A percentile compares a stretch with the other conserved stretches of the same genome.
phyloP scores from a whole-genome alignment of 2,113 vertebrate species.

The Cichladusa arquata region DNA sequence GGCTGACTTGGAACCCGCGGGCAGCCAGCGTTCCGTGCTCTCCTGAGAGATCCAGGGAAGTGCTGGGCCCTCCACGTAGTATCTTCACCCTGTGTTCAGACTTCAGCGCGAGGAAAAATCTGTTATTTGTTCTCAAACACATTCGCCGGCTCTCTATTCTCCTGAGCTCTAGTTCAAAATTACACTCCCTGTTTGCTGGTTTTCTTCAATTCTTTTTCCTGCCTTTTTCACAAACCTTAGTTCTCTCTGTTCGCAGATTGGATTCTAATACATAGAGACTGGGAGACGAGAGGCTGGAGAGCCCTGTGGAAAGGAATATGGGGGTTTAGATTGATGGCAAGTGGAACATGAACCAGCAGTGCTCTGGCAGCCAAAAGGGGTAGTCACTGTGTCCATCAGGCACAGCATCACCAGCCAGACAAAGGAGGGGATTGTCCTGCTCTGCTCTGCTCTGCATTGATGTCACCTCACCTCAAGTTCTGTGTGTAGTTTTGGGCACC shows the following conservation, averaged over 20 bases:
- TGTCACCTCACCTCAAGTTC: not conserved
- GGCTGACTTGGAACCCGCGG: too few relatives aligned
- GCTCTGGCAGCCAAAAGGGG: not conserved
- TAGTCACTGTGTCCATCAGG: not conserved
- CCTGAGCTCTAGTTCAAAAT: not conserved
- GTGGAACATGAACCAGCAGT: not conserved
- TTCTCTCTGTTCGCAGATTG: not conserved
- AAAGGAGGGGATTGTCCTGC: not conserved
- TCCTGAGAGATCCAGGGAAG: not conserved
- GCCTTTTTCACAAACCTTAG: not conserved
- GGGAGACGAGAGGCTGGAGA: not conserved
- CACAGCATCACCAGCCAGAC: rapidly evolving
- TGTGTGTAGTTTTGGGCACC: not conserved
- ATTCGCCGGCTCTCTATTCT: rapidly evolving
- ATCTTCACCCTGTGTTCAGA: too few relatives aligned
- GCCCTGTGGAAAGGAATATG: not conserved
- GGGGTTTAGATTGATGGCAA: not conserved
- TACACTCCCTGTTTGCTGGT: not conserved
- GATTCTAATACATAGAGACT: not conserved
- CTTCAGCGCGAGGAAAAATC: not conserved
- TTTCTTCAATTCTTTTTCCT: not conserved
- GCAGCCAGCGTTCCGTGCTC: rapidly evolving
- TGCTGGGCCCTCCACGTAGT: rapidly evolving
- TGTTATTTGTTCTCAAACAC: not conserved
- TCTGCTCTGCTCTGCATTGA: too few relatives aligned